Conservation (phyloP, 2,797 vertebrate genomes). For the Sebastiscus tertius region DNA sequence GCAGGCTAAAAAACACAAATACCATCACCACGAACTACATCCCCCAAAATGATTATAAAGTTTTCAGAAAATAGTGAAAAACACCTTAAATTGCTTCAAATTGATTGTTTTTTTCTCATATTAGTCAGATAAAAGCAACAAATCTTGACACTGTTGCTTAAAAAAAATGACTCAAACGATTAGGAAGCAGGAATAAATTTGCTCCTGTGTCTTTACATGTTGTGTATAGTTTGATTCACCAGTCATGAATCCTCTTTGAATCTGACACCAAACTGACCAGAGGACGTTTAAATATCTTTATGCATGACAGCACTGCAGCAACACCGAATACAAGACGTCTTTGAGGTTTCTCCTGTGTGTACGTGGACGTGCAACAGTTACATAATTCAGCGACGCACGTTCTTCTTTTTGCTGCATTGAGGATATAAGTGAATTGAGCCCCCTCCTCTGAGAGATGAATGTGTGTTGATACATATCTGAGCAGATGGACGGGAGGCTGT, state of each 20-base stretch:
- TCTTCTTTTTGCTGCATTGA: conserved; percentile 62
- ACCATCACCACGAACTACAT: neutral
- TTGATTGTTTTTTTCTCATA: neutral
- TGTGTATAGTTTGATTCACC: neutral
- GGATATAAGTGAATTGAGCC: conserved; percentile 52
- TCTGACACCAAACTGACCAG: conserved; percentile 14
- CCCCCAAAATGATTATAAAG: neutral
- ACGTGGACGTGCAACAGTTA: conserved; percentile 24
- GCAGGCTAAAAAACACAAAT: neutral
- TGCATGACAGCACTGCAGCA: conserved; percentile 21
- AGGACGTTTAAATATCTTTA: conserved; percentile 8
- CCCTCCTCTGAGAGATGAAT: conserved; percentile 35
- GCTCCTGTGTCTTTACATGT: neutral
- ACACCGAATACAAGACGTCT: conserved; percentile 2
- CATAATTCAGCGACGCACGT: conserved; percentile 56
- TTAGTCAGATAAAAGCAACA: neutral
- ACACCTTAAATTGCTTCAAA: neutral
- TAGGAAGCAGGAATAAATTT: neutral
- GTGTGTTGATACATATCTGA: conserved; percentile 67
- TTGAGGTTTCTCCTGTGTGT: conserved; percentile 8
- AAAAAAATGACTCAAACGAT: neutral
- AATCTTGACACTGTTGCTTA: neutral
- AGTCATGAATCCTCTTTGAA: conserved; percentile 18
- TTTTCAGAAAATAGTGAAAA: neutral
- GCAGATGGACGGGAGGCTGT: conserved; percentile 58